A percentile compares a stretch with the other conserved stretches of the same genome.
Conservation (phyloP, 2,113 vertebrate species). For the Cricetomys ansorgei region DNA sequence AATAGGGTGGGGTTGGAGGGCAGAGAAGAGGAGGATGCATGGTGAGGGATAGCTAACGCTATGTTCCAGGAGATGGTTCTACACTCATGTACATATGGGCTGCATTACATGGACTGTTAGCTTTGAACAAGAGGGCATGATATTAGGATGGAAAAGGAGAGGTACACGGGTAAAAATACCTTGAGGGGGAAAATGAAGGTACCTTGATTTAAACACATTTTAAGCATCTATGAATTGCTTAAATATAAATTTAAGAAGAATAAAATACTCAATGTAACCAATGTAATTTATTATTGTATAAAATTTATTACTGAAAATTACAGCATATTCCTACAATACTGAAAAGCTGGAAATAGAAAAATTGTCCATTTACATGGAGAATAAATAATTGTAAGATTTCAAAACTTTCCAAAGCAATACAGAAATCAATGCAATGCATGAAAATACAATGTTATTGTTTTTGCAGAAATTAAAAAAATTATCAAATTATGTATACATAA, state of each 20-base stretch:
- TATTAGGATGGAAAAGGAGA: neutral
- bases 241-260: neutral
- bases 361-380: neutral
- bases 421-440: neutral
- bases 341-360: neutral
- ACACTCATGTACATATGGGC: neutral
- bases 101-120: neutral
- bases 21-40: neutral
- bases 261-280: neutral
- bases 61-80: neutral
- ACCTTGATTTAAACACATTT: no score
- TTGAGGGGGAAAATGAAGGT: neutral
- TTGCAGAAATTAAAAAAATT: neutral
- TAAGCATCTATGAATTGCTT: no score
- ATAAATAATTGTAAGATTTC: neutral
- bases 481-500: neutral
- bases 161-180: no score
- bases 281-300: no score
- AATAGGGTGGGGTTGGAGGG: neutral
- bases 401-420: neutral
- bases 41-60: neutral
- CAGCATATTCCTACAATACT: neutral
- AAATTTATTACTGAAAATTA: neutral
- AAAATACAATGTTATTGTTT: neutral
- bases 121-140: neutral